Percentiles rank a stretch among this genome's conserved stretches.
These are phyloP conservation scores for Semnornis frantzii DNA, from an alignment of 2,113 vertebrate genomes.

Conservation along the genomic window DNA sequence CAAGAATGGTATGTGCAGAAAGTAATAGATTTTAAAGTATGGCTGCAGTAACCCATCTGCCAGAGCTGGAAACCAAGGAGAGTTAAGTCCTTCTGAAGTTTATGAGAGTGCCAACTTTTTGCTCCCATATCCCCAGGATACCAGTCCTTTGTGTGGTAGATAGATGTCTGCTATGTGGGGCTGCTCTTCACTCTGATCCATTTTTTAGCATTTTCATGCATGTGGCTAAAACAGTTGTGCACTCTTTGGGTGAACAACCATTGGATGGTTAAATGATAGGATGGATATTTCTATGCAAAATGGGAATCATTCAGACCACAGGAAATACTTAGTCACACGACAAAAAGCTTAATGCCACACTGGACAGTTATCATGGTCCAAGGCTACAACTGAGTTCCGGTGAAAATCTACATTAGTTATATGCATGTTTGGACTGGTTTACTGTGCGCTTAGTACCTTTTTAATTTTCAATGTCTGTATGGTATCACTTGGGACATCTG, in stretches of 20 bases:
- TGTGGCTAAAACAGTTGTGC: neutral
- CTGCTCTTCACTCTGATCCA: rapidly evolving
- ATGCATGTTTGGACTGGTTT: neutral
- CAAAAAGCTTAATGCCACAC: neutral
- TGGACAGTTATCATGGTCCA: neutral
- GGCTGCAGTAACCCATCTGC: neutral
- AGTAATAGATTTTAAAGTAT: neutral
- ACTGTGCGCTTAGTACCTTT: neutral
- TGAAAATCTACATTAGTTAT: neutral
- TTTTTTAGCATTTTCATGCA: neutral
- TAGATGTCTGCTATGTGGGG: neutral
- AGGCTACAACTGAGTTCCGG: neutral
- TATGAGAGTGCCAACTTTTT: neutral
- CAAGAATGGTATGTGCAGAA: neutral
- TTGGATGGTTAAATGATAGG: neutral
- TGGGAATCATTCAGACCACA: neutral
- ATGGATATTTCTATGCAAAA: neutral
- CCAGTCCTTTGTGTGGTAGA: rapidly evolving
- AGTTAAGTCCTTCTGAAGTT: neutral
- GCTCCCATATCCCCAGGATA: neutral
- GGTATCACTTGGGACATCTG: neutral
- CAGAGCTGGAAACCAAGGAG: neutral
- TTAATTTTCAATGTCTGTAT: neutral
- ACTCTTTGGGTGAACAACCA: neutral
- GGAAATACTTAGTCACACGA: neutral